phyloP scores from a whole-genome alignment of 2,113 vertebrate genomes.

The Trichechus manatus region DNA sequence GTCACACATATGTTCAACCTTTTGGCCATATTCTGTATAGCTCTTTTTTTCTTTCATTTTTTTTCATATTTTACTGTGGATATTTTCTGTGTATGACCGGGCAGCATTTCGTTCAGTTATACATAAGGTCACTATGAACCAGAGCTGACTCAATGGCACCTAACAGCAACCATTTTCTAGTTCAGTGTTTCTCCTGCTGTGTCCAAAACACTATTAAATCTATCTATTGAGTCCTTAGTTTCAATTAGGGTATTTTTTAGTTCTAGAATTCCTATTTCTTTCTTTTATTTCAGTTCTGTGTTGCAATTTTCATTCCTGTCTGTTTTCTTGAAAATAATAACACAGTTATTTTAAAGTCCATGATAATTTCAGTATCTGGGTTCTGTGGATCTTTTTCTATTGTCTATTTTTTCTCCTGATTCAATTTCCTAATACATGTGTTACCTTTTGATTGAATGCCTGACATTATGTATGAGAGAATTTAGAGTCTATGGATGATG shows the following conservation, averaged over 20 bases:
- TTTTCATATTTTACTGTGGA: not conserved
- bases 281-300: not conserved
- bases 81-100: not conserved
- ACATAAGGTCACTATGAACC: too few species aligned
- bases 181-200: not conserved
- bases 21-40: not conserved
- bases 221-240: not conserved
- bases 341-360: not conserved
- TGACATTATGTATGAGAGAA: not conserved
- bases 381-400: not conserved
- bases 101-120: too few species aligned
- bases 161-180: not conserved
- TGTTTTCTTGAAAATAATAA: not conserved
- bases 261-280: conserved; percentile 23
- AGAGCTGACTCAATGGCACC: too few species aligned
- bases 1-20: not conserved
- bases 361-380: not conserved
- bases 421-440: not conserved
- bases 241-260: not conserved
- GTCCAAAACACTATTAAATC: not conserved
- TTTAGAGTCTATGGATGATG: not conserved
- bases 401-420: not conserved
- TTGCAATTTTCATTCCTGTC: not conserved
- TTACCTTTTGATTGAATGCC: not conserved
- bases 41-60: not conserved